Conservation (phyloP, 2,113 vertebrate genomes). For the Spermophilus dauricus region DNA sequence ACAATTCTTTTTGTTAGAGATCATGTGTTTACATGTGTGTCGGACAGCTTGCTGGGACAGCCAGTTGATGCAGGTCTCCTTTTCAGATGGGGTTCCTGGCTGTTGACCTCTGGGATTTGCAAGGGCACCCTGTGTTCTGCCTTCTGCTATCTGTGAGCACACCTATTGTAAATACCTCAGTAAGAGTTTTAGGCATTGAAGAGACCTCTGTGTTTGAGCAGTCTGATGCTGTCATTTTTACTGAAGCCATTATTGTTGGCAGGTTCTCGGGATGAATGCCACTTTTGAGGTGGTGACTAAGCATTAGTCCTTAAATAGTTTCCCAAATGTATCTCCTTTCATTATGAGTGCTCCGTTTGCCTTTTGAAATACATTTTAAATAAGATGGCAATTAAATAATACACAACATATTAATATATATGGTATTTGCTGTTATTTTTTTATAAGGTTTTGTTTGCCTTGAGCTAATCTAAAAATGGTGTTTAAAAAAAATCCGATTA, state of each 20-base stretch:
- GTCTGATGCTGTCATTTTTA: constrained; percentile 12
- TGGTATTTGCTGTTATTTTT: background rate
- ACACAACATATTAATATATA: background rate
- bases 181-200: background rate
- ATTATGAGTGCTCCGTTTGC: background rate
- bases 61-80: background rate
- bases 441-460: constrained; percentile 43
- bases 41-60: background rate
- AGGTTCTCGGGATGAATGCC: background rate
- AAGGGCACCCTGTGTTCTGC: constrained; percentile 48
- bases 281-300: background rate
- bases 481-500: background rate
- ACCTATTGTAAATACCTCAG: constrained; percentile 8
- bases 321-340: constrained; percentile 22
- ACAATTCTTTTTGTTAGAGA: constrained; percentile 11
- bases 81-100: constrained; percentile 18
- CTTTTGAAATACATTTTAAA: constrained; percentile 35
- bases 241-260: background rate
- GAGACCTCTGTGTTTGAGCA: constrained; percentile 35
- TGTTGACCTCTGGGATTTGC: constrained; percentile 54
- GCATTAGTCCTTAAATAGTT: background rate
- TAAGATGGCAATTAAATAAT: constrained; percentile 44
- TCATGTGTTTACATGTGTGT: background rate
- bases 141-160: constrained; percentile 24
- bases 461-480: constrained; percentile 27